Evolutionary conservation across 1,140 invertebrate genomes (phyloP), one percentile per base, ranked within the genome.

Genomic region (Heliconius hermathena): DNA sequence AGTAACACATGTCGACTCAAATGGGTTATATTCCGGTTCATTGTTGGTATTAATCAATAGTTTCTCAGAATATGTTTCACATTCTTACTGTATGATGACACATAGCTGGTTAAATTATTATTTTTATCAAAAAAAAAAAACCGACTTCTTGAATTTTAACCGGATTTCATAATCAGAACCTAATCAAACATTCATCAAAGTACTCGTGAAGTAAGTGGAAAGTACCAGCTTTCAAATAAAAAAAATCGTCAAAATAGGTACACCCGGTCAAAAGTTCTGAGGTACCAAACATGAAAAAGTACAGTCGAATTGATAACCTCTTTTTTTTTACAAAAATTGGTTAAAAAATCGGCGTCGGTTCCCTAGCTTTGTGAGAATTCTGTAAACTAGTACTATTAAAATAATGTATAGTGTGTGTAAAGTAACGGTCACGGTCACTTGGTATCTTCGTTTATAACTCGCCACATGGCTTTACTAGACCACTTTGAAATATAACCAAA

Each of bases 1-100:
- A 46, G 41, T 46, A 71, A 71, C 71, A 76, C 78, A 83, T 77
- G 70, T 83, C 26, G 74, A 18, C 71, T 33, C 76, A 82, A 81
- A 78, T 83, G 76, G 80, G 80, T 82, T 76, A 80, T 83, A 72
- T 57, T 71, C 66, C 36, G 71, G 71, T 72, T 82, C 74, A 79
- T 79, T 77, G 36, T 78, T 57, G 71, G 20, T 82, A 52, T 80
- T 82, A 82, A 82, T 79, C 78, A 82, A 74, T 82, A 79, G 57
- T 52, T 70, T 46, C 71, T 76, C 22, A 16, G 74, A 79, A 77
- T n/a, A 76, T 52, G 26, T 66, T 71, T 71, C 20, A 73, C 79
- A 80, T 80, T 80, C 79, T 20, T 66, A 73, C 16, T 57, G 76
- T n/a, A 73, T 80, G 74, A 80, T 71, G 71, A 73, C 60, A 66